Percentiles rank a stretch among this genome's conserved stretches.
phyloP scores from a whole-genome alignment of 30 jellyfish, hydroid and myxozoan species.

The Cassiopea andromeda region DNA sequence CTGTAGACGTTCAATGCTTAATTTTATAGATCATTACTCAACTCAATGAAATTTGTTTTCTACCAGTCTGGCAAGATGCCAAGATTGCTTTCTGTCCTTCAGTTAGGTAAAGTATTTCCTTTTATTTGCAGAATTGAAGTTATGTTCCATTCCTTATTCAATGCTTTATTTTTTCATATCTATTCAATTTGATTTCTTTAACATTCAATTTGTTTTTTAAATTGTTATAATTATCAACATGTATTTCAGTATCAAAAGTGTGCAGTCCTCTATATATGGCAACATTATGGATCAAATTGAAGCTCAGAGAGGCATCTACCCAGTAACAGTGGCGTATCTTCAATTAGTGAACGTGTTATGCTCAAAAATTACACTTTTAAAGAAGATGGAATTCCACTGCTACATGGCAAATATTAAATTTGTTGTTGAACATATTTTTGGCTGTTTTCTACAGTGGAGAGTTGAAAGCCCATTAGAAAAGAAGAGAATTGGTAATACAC shows the following conservation, averaged over 20 bases:
- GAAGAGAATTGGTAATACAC: slow-evolving; percentile 50
- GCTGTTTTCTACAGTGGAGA: slow-evolving; percentile 55
- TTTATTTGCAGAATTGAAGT: neutral
- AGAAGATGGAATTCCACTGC: neutral
- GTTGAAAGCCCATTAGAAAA: slow-evolving; percentile 41
- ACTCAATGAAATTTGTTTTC: neutral
- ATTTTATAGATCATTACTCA: neutral
- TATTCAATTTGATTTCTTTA: neutral
- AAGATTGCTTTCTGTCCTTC: neutral
- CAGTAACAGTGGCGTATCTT: slow-evolving; percentile 65
- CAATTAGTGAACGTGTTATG: neutral
- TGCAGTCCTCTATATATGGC: slow-evolving; percentile 34
- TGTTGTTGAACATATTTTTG: slow-evolving; percentile 54
- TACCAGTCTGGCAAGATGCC: neutral
- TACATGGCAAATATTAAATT: slow-evolving; percentile 36
- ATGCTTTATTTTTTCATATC: neutral
- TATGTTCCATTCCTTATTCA: neutral
- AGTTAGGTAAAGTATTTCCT: neutral
- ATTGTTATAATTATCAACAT: neutral
- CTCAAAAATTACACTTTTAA: neutral
- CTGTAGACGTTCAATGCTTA: neutral
- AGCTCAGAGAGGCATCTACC: slow-evolving; percentile 23
- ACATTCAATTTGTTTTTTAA: neutral
- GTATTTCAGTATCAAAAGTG: neutral
- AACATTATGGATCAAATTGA: slow-evolving; percentile 17